Evolutionary conservation across 1,140 invertebrate species (phyloP).

Genomic region (Micrasema minimum): DNA sequence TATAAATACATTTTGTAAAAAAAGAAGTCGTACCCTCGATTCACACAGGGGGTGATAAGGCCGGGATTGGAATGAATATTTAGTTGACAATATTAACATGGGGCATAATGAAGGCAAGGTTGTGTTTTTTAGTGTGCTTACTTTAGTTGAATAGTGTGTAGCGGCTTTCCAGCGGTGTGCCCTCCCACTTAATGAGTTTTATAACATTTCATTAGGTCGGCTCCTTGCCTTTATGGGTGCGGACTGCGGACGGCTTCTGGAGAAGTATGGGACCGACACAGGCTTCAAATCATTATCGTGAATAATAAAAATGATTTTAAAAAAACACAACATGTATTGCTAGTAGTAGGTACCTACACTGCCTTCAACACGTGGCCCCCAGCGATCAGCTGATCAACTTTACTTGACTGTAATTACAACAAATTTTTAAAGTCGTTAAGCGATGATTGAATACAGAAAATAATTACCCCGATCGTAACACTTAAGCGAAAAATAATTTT

Average conservation of each 20-base stretch:
- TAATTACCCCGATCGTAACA: too few relatives aligned
- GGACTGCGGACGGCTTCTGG: slow-evolving; percentile 49
- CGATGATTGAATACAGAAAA: too few relatives aligned
- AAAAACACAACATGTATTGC: too few relatives aligned
- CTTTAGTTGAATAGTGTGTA: slow-evolving; percentile 21
- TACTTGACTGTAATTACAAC: too few relatives aligned
- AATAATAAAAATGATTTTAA: background rate
- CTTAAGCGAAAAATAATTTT: background rate
- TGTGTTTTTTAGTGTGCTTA: slow-evolving; percentile 28
- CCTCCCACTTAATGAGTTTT: slow-evolving; percentile 52
- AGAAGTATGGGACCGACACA: slow-evolving; percentile 35
- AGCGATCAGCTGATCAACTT: too few relatives aligned
- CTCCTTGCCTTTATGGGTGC: slow-evolving; percentile 43
- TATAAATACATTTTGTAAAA: slow-evolving; percentile 53
- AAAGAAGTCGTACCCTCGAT: slow-evolving; percentile 42
- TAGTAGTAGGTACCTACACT: too few relatives aligned
- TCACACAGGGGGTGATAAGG: slow-evolving; percentile 23
- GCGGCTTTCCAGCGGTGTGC: slow-evolving; percentile 32
- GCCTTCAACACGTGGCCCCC: too few relatives aligned
- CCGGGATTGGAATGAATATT: slow-evolving; percentile 19
- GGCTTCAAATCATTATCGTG: background rate
- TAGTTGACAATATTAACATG: slow-evolving; percentile 32
- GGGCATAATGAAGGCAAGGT: slow-evolving; percentile 26
- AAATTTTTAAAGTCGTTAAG: too few relatives aligned
- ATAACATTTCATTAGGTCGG: slow-evolving; percentile 53